These are phyloP conservation scores for Tragulus kanchil DNA, from an alignment of 2,113 vertebrate species.

Conservation along the genomic window DNA sequence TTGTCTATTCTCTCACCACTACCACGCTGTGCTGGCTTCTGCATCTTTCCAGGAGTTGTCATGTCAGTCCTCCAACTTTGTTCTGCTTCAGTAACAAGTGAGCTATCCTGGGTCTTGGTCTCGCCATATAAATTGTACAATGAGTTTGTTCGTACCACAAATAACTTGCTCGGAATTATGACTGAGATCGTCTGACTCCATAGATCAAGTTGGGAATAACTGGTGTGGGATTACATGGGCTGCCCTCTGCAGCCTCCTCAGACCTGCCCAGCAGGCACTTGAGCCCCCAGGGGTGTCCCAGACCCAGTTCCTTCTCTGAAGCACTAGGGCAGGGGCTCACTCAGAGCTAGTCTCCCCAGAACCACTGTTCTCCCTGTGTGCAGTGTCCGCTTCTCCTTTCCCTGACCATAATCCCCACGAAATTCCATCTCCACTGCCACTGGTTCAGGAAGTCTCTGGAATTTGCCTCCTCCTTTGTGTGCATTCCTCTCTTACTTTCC, in stretches of 20 bases:
- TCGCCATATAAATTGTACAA: background rate
- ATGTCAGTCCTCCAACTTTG: background rate
- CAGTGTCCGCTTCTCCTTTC: background rate
- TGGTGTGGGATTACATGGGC: background rate
- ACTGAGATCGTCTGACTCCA: background rate
- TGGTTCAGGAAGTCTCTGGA: background rate
- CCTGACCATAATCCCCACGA: background rate
- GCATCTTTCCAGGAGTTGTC: background rate
- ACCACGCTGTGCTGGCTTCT: background rate
- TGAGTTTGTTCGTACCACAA: background rate
- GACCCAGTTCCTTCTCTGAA: background rate
- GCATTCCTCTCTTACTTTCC: background rate
- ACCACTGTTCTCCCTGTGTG: background rate
- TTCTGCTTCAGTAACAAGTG: background rate
- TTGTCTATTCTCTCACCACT: background rate
- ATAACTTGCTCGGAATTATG: background rate
- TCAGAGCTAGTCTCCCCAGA: background rate
- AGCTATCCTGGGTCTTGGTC: background rate
- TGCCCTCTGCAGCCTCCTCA: background rate
- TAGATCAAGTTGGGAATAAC: background rate
- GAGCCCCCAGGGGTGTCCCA: background rate
- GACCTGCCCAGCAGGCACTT: background rate
- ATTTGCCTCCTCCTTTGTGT: background rate
- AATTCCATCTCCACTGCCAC: background rate
- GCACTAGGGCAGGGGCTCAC: rapidly evolving